Evolutionary conservation across 2,888 invertebrate genomes (phyloP).

Genomic region (Dicyrtomina minuta): DNA sequence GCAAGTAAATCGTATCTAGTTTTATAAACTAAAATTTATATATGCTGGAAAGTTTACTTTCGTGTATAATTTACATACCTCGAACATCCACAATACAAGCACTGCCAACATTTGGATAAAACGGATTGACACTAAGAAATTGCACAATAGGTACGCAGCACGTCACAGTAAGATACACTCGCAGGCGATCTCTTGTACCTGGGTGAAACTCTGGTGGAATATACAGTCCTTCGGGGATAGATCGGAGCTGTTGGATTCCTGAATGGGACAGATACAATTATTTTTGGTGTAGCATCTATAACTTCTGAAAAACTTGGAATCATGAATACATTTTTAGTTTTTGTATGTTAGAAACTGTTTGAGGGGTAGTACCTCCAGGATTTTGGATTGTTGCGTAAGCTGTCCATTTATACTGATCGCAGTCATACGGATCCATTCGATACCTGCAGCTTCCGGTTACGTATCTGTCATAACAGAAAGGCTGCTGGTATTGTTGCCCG

Average conservation of each 20-base stretch:
- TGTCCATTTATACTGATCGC: slow-evolving; percentile 51
- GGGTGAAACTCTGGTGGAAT: slow-evolving; percentile 38
- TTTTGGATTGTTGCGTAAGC: slow-evolving; percentile 51
- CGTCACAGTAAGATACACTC: slow-evolving; percentile 47
- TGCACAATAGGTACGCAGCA: slow-evolving; percentile 51
- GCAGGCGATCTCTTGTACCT: slow-evolving; percentile 39
- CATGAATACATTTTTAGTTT: neutral
- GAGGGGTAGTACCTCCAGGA: slow-evolving; percentile 30
- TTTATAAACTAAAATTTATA: neutral
- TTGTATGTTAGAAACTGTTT: neutral
- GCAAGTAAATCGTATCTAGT: neutral
- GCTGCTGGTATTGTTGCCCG: slow-evolving; percentile 22
- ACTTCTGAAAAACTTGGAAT: too few species aligned
- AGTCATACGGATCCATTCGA: slow-evolving; percentile 47
- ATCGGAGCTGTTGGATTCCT: slow-evolving; percentile 42
- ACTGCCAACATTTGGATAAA: slow-evolving; percentile 31
- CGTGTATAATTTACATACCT: slow-evolving; percentile 29
- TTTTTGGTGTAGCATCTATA: too few species aligned
- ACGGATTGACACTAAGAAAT: slow-evolving; percentile 42
- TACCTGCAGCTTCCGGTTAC: slow-evolving; percentile 51
- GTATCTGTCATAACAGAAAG: slow-evolving; percentile 49
- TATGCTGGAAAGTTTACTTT: too few species aligned
- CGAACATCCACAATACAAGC: slow-evolving; percentile 50
- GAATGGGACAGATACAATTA: neutral
- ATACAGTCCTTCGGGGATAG: slow-evolving; percentile 46